Evolutionary conservation across 2,113 vertebrate species (phyloP), one percentile per base, ranked within the genome.

Genomic region (Petrocephalus microphthalmus): DNA sequence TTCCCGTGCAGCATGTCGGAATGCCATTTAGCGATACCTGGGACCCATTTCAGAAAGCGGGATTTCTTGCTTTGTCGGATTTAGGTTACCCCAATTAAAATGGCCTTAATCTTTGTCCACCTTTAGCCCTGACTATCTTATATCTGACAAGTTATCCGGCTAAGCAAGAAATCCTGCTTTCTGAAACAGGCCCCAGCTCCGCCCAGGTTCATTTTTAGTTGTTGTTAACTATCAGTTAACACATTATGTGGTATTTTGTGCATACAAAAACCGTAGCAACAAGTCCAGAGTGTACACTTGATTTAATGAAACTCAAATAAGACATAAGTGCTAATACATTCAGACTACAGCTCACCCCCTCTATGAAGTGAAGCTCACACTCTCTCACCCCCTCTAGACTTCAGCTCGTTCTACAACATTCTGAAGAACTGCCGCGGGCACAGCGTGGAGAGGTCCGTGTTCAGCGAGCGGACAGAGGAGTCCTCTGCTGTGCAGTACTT

Each of bases 401-500:
- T 99, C 93, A 98, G 96, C 86, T 99, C 97, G 0, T 99, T 98
- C 93, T 98, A 98, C 93, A 99, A 99, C 91, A 95, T 99, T 89
- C 95, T 99, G 92, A 98, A 98, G 92, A 97, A 96, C 92, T 97
- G 96, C 90, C 96, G 97, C 0, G 96, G 97, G 0, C 97, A 97
- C 89, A 90, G 93, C 25, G 83, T 92, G 5, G 98, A 99, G 90
- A 95, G 91, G 33, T 99, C 98, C 0, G 98, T 97, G 15, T 99
- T 99, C 94, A 99, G 97, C 5, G 98, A 99, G 60, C 94, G 98
- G 90, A 99, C 98, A 0, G 98, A 99, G 93, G 98, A 99, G 89
- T 99, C 98, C 60, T 99, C 98, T 11, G 98, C 98, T 13, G 98
- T 99, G 91, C 98, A 99, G 95, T 99, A 99, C 93, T 99, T 99